Percentiles rank a stretch among this genome's conserved stretches.
Conservation (phyloP, 2,888 invertebrate species). For the Entomobrya multifasciata region DNA sequence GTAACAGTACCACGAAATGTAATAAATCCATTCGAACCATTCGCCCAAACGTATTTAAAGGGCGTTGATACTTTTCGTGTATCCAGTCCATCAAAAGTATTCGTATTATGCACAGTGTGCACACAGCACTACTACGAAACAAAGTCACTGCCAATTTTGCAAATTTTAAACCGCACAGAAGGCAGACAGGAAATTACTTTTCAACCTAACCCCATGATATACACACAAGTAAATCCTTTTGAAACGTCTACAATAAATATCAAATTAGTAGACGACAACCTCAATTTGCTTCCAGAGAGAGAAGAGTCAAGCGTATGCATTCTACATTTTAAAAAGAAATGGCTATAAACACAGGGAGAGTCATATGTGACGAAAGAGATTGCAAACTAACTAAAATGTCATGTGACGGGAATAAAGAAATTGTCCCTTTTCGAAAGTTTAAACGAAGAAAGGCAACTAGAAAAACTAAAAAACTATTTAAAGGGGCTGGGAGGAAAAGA, state of each 20-base stretch:
- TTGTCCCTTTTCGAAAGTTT: background rate
- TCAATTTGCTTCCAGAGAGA: background rate
- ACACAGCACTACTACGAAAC: background rate
- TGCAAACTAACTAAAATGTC: conserved; percentile 2
- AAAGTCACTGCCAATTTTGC: background rate
- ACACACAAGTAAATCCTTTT: background rate
- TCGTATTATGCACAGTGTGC: background rate
- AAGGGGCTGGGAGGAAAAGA: background rate
- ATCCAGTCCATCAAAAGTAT: background rate
- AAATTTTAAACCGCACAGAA: background rate
- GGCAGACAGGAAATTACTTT: background rate
- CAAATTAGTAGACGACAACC: background rate
- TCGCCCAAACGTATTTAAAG: too few relatives aligned
- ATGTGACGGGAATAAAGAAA: background rate
- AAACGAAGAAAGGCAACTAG: background rate
- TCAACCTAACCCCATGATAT: background rate
- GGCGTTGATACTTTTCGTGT: too few relatives aligned
- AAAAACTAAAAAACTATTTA: background rate
- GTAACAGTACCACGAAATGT: background rate
- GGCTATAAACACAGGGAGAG: background rate
- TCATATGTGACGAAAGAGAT: background rate
- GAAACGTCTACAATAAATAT: background rate
- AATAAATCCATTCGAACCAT: background rate
- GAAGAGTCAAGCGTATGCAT: background rate
- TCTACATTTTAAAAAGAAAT: background rate